Evolutionary conservation across 2,888 invertebrate species (phyloP), one percentile per base, ranked within the genome.

Genomic region (Archips crataeganus): DNA sequence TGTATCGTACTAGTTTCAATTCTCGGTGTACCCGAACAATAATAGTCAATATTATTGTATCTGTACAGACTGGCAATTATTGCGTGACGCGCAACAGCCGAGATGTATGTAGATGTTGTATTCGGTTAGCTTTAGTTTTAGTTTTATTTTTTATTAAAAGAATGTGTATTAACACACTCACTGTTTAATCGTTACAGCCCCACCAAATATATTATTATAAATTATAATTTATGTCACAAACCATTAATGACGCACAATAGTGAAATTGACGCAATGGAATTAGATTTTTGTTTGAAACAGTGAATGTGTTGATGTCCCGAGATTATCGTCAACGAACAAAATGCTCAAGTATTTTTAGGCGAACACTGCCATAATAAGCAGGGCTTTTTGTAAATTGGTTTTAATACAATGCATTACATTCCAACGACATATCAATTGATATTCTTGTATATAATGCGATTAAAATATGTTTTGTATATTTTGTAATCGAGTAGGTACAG

Each of bases 161-260:
- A 85, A 88, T 85, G 90, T 92, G 88, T 90, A 94, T 94, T 94
- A 94, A 94, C 94, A 94, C 94, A 93, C 87, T 94, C 93, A 94
- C 94, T 94, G 94, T 94, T 94, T 94, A 84, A 83, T 75, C 78
- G 80, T 88, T 86, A 84, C 87, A 89, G 87, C 89, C 91, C 91
- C 90, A 91, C 92, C 91, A 92, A 91, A 92, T 88, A 88, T 85
- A 83, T 76, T 81, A 80, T 81, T 79, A 82, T 84, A 81, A 81
- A 80, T 81, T 79, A 82, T 84, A 81, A 81, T 79, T 81, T 80
- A 82, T 78, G 85, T 85, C 84, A 87, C 86, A 84, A 86, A 85
- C 82, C 79, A 77, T 71, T 72, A 64, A 71, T 47, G 71, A 42
- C 61, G 57, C 61, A 13, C 57, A 68, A 73, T 74, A 76, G 72